Base-by-base conservation (phyloP, 2,797 vertebrate genomes). In the Lepus townsendii region DNA sequence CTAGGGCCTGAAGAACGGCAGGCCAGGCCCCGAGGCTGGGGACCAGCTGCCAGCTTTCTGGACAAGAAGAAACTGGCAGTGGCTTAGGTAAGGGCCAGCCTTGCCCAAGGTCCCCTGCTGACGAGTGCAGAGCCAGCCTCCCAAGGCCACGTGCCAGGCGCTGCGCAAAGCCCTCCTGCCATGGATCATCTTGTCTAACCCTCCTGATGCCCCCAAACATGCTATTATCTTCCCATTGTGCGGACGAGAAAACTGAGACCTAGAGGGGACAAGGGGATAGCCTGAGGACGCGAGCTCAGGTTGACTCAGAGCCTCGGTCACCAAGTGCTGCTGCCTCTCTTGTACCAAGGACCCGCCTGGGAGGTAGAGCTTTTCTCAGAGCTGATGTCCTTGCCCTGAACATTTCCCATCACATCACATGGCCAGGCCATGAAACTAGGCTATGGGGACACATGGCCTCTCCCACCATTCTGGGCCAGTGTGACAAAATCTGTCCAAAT, bases 181-280 rank as follows among this genome's bases (percentile, higher is more conserved):
- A 68, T 0, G 11, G 42, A 52, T 5, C 54, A 16, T 6, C 42
- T 85, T 42, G 2, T n/a, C 73, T 47, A 47, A 65, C 60, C 35
- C 72, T 68, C 82, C 54, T 17, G 19, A 9, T 4, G 73, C 68
- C 75, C 62, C 20, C 82, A 38, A 26, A 3, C 0, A 38, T 30
- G 11, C 42, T 7, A 3, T 62, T 50, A 66, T 78, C 78, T 84
- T 22, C 71, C 66, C 71, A 35, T 13, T 88, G 89, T 47, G 54
- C 75, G 92, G 82, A 75, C 65, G 62, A 83, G 65, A 89, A 90
- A 77, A 66, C 10, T 57, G 71, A 96, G 54, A 35, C 69, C 57
- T 65, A 71, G 26, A 66, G 38, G 86, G 47, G 62, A 32, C 5
- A 27, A 65, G 30, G 54, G 35, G 20, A 94, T 73, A 73, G 63